Base-by-base conservation (phyloP, 1,140 invertebrate species). In the Gryon sp. region DNA sequence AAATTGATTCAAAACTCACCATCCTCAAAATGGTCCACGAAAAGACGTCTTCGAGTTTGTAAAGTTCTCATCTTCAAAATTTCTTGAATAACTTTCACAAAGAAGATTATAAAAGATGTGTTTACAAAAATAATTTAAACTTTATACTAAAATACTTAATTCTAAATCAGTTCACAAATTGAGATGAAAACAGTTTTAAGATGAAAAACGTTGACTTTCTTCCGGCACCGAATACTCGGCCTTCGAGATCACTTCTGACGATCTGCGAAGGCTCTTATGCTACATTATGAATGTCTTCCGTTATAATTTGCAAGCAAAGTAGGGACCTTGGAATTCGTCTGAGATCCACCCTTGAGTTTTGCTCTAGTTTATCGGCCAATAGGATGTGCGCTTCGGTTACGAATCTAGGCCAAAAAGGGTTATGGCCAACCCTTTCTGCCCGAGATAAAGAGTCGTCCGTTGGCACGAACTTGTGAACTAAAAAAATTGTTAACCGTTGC, bases 351-450 rank as follows among this genome's bases (percentile, higher is more conserved):
- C 82, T 80, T 83, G 38, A 26, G 53, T 43, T 14, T 40, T 78
- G 83, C 79, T 84, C 84, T 53, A 84, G 74, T 83, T 83, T 82
- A 82, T 78, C 65, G 57, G 45, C 84, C 83, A 85, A 86, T 85
- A 41, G 62, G 63, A 72, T 30, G 8, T 28, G 7, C 59, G 59
- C 24, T 28, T 70, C 45, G 45, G 63, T 59, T 43, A 41, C 48
- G 20, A 79, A 83, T 81, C 76, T 80, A 60, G 81, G 69, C 66
- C 79, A 78, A 40, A 74, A 72, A 69, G 80, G 74, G 74, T 77
- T 72, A 34, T 4, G 77, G 26, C 74, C 77, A 75, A 63, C 81
- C 77, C 80, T 76, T 76, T 76, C 32, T 20, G 30, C 16, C 18
- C 22, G 19, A 57, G 32, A 62, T 53, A 46, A 38, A 50, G 22